Evolutionary conservation across 1,140 invertebrate genomes (phyloP), one percentile per base, ranked within the genome.

Genomic region (Cyphomyrmex costatus): DNA sequence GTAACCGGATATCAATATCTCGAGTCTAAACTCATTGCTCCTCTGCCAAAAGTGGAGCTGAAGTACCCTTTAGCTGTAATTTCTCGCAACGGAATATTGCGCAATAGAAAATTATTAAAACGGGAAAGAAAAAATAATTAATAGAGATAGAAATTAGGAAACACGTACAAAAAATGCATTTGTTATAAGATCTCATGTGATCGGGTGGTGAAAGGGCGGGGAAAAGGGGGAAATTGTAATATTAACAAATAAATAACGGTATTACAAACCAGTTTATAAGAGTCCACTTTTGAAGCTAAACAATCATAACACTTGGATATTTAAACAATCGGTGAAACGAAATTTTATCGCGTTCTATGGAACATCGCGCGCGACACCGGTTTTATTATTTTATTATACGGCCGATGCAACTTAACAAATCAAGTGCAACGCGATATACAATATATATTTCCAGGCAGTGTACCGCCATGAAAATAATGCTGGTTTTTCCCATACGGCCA

Each of bases 301-400:
- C 12, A 14, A 30, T 66, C 2, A 14, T 77, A 5, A 36, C 4
- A 30, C 7, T 30, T 36, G 27, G 30, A 16, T 80, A 70, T 36
- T 21, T 70, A 19, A 71, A 60, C 8, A 30, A 60, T 8, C 36
- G 46, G 5, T 30, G 46, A 24, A 53, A 53, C 8, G 21, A 58
- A 49, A 73, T 83, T 36, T 36, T 27, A 30, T 53, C 14, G 19
- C 12, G 12, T 73, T 42, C 24, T 33, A 73, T 53, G 68, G 3
- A 42, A 10, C 51, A 42, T 70, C 16, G 49, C 36, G 36, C 30
- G n/a, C 33, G 33, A 79, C 65, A 82, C 30, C 33, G 36, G 24
- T 82, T 82, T 82, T 82, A 82, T 60, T 73, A 73, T 82, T 82
- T 82, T 82, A 82, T 60, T 73, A 73, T 36, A 36, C 19, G 21